Evolutionary conservation across 2,888 invertebrate species (phyloP), one percentile per base, ranked within the genome.

Genomic region (Gisinianus flammeolus): DNA sequence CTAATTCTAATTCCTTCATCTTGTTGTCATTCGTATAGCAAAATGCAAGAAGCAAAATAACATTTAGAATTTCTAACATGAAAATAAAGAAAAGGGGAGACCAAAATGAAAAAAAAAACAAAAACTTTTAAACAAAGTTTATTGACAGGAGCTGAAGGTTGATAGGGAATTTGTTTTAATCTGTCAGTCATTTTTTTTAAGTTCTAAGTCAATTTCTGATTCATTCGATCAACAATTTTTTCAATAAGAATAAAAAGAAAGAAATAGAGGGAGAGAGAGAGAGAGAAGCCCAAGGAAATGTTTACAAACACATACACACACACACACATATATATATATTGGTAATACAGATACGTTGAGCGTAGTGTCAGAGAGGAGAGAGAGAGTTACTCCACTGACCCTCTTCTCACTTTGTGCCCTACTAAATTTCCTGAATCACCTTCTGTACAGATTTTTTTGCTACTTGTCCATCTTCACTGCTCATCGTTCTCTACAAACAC

Each of bases 401-500:
- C 54, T 72, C 52, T 31, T 72, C 54, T 72, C 72, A 72, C 72
- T 72, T 58, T 2, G 16, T 72, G 72, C 56, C 72, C 72, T 72
- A 72, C 24, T 54, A 64, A 64, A 64, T 64, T 10, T 64, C 64
- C 26, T 68, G 68, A 68, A 30, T 22, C 68, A 68, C 30, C 33
- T 31, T 68, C 67, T 24, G 28, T 30, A 30, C 58, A n/a, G 30
- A 12, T 71, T 71, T 71, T 71, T 4, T 54, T 52, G 35, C 69
- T 22, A 44, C 54, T 54, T 56, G 52, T 54, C 52, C 30, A 28
- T 56, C 31, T 6, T 35, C 35, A 8, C 35, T 35, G 35, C 12
- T 35, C 35, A 8, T 12, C 12, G 35, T 35, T 44, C 44, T 44
- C 8, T 44, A 19, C 44, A n/a, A n/a, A n/a, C n/a, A n/a, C n/a